Evolutionary conservation across 2,888 invertebrate genomes (phyloP).

Genomic region (Athrips mouffetella): DNA sequence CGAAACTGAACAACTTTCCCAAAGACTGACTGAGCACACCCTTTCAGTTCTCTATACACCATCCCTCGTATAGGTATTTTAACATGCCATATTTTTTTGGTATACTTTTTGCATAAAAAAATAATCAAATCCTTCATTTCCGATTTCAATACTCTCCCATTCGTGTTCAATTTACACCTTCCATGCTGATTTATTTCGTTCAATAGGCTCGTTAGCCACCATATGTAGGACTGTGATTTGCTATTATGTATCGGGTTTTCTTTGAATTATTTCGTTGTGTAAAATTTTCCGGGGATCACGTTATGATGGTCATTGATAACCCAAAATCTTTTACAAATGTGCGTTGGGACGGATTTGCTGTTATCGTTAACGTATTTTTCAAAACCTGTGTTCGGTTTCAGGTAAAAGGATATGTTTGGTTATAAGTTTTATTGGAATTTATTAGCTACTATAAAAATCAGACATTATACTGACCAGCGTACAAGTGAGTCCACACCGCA

Average conservation of each 20-base stretch:
- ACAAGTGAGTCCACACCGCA: too few relatives aligned
- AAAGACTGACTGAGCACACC: too few relatives aligned
- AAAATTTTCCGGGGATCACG: conserved; percentile 10
- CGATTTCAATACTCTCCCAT: conserved; percentile 2
- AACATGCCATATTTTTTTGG: too few relatives aligned
- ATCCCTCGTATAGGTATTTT: too few relatives aligned
- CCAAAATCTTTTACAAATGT: conserved; percentile 26
- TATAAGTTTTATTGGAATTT: too few relatives aligned
- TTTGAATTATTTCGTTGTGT: neutral
- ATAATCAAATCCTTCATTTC: neutral
- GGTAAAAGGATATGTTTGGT: too few relatives aligned
- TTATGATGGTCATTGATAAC: conserved; percentile 21
- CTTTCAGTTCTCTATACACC: too few relatives aligned
- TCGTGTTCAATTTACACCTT: conserved; percentile 12
- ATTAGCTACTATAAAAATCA: too few relatives aligned
- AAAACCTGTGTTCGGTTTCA: too few relatives aligned
- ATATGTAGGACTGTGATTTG: conserved; percentile 12
- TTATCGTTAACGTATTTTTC: too few relatives aligned
- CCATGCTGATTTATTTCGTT: conserved; percentile 17
- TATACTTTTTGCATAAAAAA: neutral
- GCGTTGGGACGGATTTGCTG: conserved; percentile 27
- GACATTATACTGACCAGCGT: too few relatives aligned
- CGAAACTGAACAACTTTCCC: too few relatives aligned
- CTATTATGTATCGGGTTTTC: neutral
- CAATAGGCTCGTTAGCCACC: conserved; percentile 10